A percentile compares a stretch with the other conserved stretches of the same genome.
These are phyloP conservation scores for Caenorhabditis plicata DNA, from an alignment of 2,888 invertebrate genomes.

Conservation along the genomic window DNA sequence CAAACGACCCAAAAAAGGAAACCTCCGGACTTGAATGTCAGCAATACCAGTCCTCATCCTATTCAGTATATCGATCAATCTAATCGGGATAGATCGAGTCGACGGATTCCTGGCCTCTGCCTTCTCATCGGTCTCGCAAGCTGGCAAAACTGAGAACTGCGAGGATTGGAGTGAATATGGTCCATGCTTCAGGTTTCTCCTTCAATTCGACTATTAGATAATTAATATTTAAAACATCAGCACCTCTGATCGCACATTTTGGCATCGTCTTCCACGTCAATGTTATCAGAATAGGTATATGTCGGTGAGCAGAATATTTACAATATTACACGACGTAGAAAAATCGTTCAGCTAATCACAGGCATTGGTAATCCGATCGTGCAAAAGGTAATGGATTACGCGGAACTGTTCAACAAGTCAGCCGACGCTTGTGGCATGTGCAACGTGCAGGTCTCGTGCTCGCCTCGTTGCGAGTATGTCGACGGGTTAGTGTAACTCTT, in stretches of 20 bases:
- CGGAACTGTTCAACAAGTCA: constrained; percentile 60
- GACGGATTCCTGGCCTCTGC: constrained; percentile 57
- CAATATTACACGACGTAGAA: not conserved
- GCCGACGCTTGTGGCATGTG: constrained; percentile 60
- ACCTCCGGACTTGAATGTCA: no score
- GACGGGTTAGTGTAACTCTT: constrained; percentile 34
- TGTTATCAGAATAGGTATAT: constrained; percentile 59
- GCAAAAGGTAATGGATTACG: constrained; percentile 59
- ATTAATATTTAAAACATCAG: no score
- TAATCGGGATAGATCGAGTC: no score
- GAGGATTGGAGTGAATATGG: constrained; percentile 60
- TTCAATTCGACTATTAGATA: no score
- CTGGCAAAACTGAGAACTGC: constrained; percentile 52
- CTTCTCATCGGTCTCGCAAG: constrained; percentile 55
- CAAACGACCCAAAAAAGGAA: no score
- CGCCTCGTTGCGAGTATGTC: constrained; percentile 44
- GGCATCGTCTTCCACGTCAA: constrained; percentile 51
- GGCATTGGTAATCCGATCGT: constrained; percentile 59
- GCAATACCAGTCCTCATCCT: no score
- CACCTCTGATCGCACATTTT: constrained; percentile 57
- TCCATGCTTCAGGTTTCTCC: constrained; percentile 52
- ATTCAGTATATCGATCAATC: no score
- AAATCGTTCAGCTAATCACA: constrained; percentile 46
- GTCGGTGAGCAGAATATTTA: constrained; percentile 36
- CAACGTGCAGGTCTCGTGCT: constrained; percentile 56